phyloP scores from a whole-genome alignment of 2,113 vertebrate species.

The Reinhardtius hippoglossoides region DNA sequence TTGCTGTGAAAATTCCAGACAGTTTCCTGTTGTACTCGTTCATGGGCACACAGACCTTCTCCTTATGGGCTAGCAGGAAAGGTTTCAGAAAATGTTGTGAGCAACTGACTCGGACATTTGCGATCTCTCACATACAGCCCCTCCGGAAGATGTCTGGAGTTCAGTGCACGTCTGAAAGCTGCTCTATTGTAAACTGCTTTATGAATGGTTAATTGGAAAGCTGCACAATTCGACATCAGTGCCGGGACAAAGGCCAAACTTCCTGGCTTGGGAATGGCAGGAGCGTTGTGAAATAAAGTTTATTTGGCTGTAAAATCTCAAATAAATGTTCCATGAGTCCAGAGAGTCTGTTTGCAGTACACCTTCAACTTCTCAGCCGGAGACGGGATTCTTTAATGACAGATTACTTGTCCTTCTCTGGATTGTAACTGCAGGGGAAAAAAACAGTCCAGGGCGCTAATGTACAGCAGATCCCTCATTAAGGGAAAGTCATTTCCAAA shows the following conservation, averaged over 20 bases:
- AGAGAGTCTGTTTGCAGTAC: conserved; percentile 18
- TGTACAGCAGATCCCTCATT: not conserved
- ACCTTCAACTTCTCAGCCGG: conserved; percentile 2
- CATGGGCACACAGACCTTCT: too few species aligned
- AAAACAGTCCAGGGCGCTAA: not conserved
- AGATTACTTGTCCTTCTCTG: not conserved
- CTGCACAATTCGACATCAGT: not conserved
- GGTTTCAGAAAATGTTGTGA: too few species aligned
- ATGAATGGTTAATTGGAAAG: not conserved
- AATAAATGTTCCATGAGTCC: conserved; percentile 31
- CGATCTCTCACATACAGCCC: too few species aligned
- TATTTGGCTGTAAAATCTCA: conserved; percentile 53
- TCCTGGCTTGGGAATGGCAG: conserved; percentile 7
- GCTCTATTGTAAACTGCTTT: not conserved
- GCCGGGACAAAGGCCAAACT: not conserved
- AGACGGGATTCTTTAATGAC: conserved; percentile 3
- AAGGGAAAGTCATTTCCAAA: conserved; percentile 2
- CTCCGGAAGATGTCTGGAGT: too few species aligned
- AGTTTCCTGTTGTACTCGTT: too few species aligned
- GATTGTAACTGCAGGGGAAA: not conserved
- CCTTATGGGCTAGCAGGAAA: too few species aligned
- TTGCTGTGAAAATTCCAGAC: too few species aligned
- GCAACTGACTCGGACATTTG: too few species aligned
- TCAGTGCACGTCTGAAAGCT: not conserved
- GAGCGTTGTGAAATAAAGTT: conserved; percentile 47